A percentile compares a stretch with the other conserved stretches of the same genome.
phyloP scores from a whole-genome alignment of 2,113 vertebrate genomes.

The Cyprinus carpio region DNA sequence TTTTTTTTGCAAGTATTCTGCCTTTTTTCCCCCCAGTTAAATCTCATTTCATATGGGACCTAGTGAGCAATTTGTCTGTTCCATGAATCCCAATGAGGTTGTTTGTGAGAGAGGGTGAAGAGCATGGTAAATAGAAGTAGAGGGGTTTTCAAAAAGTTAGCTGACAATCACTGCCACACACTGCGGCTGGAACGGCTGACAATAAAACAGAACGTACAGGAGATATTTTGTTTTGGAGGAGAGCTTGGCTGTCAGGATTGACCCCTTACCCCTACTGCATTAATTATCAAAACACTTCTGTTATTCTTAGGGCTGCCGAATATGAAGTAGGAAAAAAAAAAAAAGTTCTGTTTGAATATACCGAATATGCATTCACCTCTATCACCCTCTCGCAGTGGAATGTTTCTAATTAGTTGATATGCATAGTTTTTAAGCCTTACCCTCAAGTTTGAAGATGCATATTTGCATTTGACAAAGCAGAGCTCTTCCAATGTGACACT shows the following conservation, averaged over 20 bases:
- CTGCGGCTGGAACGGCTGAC: neutral
- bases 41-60: conserved; percentile 70
- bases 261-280: conserved; percentile 14
- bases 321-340: conserved; percentile 5
- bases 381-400: neutral
- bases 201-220: conserved; percentile 55
- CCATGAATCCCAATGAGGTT: conserved; percentile 73
- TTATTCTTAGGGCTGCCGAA: neutral
- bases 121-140: conserved; percentile 55
- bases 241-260: conserved; percentile 43
- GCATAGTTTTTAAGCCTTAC: neutral
- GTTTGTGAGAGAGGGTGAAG: conserved; percentile 62
- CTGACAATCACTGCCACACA: conserved; percentile 65
- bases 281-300: conserved; percentile 49
- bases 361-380: conserved; percentile 27
- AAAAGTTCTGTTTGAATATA: neutral
- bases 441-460: neutral
- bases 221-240: conserved; percentile 57
- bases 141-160: conserved; percentile 67
- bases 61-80: conserved; percentile 66
- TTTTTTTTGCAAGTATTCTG: conserved; percentile 54
- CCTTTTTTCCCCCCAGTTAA: conserved; percentile 32
- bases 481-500: neutral
- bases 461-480: conserved; percentile 24
- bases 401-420: conserved; percentile 28